A percentile compares a stretch with the other conserved stretches of the same genome.
Evolutionary conservation across 2,113 vertebrate genomes (phyloP).

Genomic region (Hippoglossus stenolepis): DNA sequence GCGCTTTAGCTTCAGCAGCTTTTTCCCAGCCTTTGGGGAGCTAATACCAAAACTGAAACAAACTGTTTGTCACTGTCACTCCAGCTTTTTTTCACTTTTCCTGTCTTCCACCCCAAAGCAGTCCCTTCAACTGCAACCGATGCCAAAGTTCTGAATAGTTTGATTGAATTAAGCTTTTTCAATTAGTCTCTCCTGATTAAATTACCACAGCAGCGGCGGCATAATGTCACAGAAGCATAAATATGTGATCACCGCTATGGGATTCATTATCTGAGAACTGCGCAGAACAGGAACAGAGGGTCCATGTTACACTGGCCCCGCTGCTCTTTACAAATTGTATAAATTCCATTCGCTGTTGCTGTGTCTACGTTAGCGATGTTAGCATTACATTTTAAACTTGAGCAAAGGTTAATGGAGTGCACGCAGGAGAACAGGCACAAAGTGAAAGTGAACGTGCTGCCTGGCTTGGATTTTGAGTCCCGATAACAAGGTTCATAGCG

Average conservation of each 20-base stretch:
- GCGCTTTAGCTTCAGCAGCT: background rate
- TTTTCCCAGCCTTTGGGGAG: background rate
- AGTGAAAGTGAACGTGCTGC: constrained; percentile 2
- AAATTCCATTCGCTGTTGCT: constrained; percentile 26
- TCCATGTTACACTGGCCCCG: constrained; percentile 14
- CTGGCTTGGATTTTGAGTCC: constrained; percentile 24
- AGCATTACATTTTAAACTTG: constrained; percentile 31
- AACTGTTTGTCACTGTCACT: constrained; percentile 5
- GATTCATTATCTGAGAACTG: constrained; percentile 22
- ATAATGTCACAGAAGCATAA: constrained; percentile 26
- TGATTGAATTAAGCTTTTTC: constrained; percentile 17
- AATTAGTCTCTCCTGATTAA: constrained; percentile 10
- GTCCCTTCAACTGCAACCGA: background rate
- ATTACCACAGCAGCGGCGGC: background rate
- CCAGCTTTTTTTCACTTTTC: background rate
- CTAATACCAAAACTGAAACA: background rate
- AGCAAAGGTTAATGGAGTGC: constrained; percentile 60
- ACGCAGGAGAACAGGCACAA: constrained; percentile 3
- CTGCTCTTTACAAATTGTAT: constrained; percentile 37
- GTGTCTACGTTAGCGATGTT: constrained; percentile 34
- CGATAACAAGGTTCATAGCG: constrained; percentile 23
- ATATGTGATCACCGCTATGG: constrained; percentile 9
- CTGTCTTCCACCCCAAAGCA: background rate
- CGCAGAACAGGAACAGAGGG: background rate
- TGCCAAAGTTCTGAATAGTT: constrained; percentile 1